Evolutionary conservation across 2,888 invertebrate genomes (phyloP).

Genomic region (Calameuta pallipes): DNA sequence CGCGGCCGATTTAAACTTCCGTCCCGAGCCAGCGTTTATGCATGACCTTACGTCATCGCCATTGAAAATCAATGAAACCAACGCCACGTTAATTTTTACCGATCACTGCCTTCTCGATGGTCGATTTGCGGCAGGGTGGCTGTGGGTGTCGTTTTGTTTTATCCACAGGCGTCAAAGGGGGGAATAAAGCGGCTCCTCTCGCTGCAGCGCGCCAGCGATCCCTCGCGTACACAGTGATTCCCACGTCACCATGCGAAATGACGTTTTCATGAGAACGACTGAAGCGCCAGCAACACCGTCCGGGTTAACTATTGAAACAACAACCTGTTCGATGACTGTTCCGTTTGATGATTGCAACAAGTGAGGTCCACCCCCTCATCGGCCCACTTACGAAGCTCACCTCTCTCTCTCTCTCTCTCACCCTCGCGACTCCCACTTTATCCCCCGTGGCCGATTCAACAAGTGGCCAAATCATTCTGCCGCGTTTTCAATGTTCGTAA

Average conservation of each 20-base stretch:
- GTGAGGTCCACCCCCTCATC: slow-evolving; percentile 47
- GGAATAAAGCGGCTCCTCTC: no score
- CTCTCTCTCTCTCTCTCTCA: slow-evolving; percentile 1
- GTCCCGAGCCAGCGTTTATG: background rate
- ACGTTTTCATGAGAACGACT: background rate
- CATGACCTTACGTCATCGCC: background rate
- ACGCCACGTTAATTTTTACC: background rate
- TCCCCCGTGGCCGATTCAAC: slow-evolving; percentile 52
- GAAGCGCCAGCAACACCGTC: background rate
- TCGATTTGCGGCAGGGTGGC: background rate
- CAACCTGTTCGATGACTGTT: slow-evolving; percentile 64
- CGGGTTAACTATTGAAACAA: slow-evolving; percentile 31
- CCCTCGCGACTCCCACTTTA: slow-evolving; percentile 17
- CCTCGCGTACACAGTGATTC: background rate
- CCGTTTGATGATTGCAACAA: slow-evolving; percentile 64
- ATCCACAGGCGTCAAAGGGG: background rate
- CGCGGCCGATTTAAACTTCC: background rate
- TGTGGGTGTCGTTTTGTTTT: background rate
- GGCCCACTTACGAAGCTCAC: slow-evolving; percentile 11
- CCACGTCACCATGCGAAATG: background rate
- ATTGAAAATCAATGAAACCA: background rate
- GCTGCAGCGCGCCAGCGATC: background rate
- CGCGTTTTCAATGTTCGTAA: slow-evolving; percentile 11
- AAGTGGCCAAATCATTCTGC: slow-evolving; percentile 62
- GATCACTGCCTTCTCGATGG: background rate